Conservation (phyloP, 2,797 vertebrate genomes). For the Ibycter americanus region DNA sequence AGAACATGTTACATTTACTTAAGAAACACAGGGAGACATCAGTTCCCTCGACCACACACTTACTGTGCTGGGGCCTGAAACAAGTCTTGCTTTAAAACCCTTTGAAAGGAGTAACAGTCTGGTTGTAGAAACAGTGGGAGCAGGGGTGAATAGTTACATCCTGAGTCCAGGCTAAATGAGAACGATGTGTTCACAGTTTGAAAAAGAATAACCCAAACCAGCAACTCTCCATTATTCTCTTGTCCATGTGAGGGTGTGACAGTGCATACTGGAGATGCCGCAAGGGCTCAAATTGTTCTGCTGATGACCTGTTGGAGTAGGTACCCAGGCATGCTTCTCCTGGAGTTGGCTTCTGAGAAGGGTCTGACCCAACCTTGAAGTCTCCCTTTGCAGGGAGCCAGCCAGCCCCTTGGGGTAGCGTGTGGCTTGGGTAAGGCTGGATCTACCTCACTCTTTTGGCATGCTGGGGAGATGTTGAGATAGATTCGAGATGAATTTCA, state of each 20-base stretch:
- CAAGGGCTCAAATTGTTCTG: background rate
- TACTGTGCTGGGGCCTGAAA: background rate
- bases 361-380: background rate
- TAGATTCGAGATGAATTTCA: background rate
- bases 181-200: background rate
- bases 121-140: background rate
- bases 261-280: background rate
- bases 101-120: background rate
- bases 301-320: fast-evolving
- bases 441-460: background rate
- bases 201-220: background rate
- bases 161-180: background rate
- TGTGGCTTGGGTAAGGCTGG: background rate
- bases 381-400: background rate
- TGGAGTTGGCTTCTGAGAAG: background rate
- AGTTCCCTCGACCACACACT: background rate
- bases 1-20: background rate
- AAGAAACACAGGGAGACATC: background rate
- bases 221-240: background rate
- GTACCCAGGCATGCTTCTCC: background rate
- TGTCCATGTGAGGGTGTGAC: background rate
- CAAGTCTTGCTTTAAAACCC: background rate
- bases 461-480: background rate
- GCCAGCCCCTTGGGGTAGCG: background rate
- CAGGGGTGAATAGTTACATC: background rate